Conservation (phyloP, 2,797 vertebrate genomes). For the Bothrops alternatus region DNA sequence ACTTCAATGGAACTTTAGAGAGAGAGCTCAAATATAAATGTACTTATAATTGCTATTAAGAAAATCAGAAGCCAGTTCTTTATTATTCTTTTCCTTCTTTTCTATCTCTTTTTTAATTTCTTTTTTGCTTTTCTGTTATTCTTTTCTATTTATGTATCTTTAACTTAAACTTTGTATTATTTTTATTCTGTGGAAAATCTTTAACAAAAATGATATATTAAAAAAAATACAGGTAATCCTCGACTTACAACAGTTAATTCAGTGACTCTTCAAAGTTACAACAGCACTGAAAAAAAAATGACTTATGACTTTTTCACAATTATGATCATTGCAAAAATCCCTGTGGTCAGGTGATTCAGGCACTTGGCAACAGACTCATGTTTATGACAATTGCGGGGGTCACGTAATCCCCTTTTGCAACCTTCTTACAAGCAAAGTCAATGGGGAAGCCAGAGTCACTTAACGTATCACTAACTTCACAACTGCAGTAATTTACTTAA, state of each 20-base stretch:
- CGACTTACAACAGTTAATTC: not conserved
- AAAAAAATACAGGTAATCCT: not conserved
- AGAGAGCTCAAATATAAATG: not conserved
- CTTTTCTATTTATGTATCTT: not conserved
- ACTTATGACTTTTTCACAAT: not conserved
- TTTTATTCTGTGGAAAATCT: not conserved
- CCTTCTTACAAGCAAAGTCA: not conserved
- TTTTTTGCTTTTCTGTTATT: not conserved
- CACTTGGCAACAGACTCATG: not conserved
- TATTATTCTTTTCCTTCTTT: not conserved
- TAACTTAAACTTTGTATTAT: not conserved
- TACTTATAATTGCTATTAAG: not conserved
- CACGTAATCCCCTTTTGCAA: not conserved
- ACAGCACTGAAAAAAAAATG: not conserved
- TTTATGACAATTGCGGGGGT: not conserved
- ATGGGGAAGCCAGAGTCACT: not conserved
- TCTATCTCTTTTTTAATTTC: not conserved
- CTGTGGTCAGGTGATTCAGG: not conserved
- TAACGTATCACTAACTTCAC: not conserved
- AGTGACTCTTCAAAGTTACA: not conserved
- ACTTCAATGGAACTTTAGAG: not conserved
- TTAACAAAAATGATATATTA: not conserved
- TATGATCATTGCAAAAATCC: not conserved
- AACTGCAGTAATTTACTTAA: not conserved
- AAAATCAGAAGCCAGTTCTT: not conserved